Evolutionary conservation across 2,113 vertebrate species (phyloP).

Genomic region (Eupsittula cactorum): DNA sequence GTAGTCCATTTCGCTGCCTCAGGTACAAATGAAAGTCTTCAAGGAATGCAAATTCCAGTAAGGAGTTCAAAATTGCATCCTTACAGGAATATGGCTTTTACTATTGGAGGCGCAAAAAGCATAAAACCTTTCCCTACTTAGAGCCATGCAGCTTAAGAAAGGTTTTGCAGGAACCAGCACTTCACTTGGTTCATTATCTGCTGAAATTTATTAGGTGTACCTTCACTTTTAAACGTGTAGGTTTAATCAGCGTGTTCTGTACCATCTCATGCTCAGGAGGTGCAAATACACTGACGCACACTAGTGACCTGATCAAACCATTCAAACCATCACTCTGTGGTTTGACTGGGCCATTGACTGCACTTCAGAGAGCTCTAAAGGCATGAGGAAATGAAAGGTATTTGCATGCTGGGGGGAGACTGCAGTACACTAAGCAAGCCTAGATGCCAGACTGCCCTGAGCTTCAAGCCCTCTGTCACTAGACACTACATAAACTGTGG

Average conservation of each 20-base stretch:
- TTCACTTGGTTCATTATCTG: background rate
- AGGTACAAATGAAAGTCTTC: background rate
- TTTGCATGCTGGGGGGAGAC: background rate
- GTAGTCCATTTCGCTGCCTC: background rate
- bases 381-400: background rate
- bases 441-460: background rate
- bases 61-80: background rate
- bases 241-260: background rate
- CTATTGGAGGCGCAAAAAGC: background rate
- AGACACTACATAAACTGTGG: background rate
- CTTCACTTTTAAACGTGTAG: background rate
- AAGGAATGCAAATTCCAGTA: background rate
- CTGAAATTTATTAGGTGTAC: background rate
- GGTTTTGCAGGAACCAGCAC: background rate
- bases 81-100: background rate
- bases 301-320: background rate
- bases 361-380: background rate
- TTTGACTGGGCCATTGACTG: background rate
- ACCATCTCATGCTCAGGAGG: background rate
- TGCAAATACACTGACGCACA: accelerated
- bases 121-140: background rate
- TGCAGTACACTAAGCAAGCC: background rate
- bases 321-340: accelerated
- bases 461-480: background rate
- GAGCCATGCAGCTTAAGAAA: background rate